These are phyloP conservation scores for Neodiprion fabricii DNA, from an alignment of 1,140 invertebrate species.

Conservation along the genomic window DNA sequence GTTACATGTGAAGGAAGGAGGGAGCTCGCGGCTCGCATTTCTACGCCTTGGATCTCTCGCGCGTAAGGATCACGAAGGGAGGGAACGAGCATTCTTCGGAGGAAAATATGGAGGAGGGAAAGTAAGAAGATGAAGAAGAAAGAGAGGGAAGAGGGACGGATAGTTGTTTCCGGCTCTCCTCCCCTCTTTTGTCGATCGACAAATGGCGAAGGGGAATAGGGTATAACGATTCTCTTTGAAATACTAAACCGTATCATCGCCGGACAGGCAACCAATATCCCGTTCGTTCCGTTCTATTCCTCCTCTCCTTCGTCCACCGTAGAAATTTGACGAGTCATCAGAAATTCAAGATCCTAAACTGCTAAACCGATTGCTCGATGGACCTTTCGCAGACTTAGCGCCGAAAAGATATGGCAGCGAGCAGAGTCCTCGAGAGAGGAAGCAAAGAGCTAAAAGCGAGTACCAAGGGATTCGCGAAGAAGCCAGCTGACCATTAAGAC, in stretches of 20 bases:
- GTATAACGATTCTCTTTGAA: not conserved
- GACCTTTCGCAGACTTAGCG: not conserved
- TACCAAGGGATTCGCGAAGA: not conserved
- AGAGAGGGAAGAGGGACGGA: not conserved
- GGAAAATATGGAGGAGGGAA: not conserved
- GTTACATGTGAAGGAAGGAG: not conserved
- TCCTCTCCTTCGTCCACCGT: not conserved
- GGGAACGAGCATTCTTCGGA: not conserved
- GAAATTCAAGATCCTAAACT: slow-evolving; percentile 1
- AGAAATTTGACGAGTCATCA: not conserved
- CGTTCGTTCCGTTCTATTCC: not conserved
- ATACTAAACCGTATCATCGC: slow-evolving; percentile 1
- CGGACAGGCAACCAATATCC: not conserved
- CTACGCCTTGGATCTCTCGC: not conserved
- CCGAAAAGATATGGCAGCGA: not conserved
- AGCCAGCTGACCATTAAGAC: slow-evolving; percentile 3
- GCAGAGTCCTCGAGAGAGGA: not conserved
- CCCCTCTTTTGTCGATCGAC: no score
- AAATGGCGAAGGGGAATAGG: no score
- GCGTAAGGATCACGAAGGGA: not conserved
- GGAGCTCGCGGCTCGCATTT: not conserved
- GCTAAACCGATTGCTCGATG: not conserved
- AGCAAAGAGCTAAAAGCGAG: no score
- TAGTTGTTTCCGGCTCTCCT: not conserved
- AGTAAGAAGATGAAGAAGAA: not conserved